These are phyloP conservation scores for Prosapia bicincta DNA, from an alignment of 2,888 invertebrate genomes.

Conservation along the genomic window DNA sequence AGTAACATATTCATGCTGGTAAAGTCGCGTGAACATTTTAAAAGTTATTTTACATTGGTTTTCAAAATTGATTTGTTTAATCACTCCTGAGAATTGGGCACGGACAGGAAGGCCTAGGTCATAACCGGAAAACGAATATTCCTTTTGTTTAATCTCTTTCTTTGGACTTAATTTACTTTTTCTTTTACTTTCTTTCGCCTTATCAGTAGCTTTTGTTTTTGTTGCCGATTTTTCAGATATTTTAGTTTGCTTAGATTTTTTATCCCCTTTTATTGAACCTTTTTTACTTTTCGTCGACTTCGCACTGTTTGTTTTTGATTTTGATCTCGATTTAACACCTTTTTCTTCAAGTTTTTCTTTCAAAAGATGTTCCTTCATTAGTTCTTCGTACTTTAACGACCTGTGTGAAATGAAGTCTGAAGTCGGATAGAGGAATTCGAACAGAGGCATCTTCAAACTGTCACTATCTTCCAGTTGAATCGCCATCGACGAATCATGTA, in stretches of 20 bases:
- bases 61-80: not conserved
- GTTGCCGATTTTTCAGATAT: not conserved
- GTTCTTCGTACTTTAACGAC: constrained; percentile 10
- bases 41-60: not conserved
- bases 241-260: not conserved
- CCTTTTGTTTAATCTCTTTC: not conserved
- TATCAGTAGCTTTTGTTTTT: not conserved
- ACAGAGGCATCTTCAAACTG: not conserved
- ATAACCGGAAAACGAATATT: not conserved
- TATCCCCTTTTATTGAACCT: not conserved
- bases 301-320: not conserved
- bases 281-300: not conserved
- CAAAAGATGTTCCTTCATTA: not conserved
- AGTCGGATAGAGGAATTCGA: not conserved
- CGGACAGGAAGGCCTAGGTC: not conserved
- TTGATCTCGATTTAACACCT: not conserved
- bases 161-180: not conserved
- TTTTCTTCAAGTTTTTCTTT: not conserved
- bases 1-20: not conserved
- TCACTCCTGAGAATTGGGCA: not conserved
- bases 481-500: not conserved
- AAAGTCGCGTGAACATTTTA: not conserved
- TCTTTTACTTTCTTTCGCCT: not conserved
- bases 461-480: not conserved
- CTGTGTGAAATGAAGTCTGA: not conserved